Percentiles rank a stretch among this genome's conserved stretches.
These are phyloP conservation scores for Thecocarcelia acutangulata DNA, from an alignment of 2,888 invertebrate genomes.

Conservation along the genomic window DNA sequence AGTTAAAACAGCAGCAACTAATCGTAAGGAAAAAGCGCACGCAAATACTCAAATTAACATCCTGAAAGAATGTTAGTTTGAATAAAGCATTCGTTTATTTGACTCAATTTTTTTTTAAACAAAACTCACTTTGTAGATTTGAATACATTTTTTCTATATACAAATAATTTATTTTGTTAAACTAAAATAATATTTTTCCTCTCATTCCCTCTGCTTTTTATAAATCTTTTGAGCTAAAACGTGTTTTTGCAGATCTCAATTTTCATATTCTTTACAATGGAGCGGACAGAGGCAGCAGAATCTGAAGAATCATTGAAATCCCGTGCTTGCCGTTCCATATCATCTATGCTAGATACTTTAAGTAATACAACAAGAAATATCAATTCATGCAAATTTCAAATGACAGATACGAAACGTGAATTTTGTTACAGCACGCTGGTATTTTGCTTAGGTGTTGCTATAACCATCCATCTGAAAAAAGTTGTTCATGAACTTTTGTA, in stretches of 20 bases:
- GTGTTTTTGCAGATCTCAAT: constrained; percentile 1
- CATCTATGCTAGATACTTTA: constrained; percentile 29
- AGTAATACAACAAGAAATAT: constrained; percentile 12
- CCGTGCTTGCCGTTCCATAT: not conserved
- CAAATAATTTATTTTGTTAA: too few species aligned
- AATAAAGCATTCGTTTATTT: too few species aligned
- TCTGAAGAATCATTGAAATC: not conserved
- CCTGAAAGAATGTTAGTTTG: too few species aligned
- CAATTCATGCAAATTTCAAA: constrained; percentile 35
- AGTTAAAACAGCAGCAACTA: too few species aligned
- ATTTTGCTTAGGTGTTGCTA: constrained; percentile 45
- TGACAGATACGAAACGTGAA: constrained; percentile 58
- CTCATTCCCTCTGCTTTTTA: too few species aligned
- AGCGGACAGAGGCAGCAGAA: not conserved
- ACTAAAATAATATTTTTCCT: too few species aligned
- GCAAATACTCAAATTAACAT: too few species aligned
- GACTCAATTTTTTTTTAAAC: too few species aligned
- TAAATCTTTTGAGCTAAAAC: too few species aligned
- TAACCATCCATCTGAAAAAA: constrained; percentile 32
- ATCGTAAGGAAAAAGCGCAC: too few species aligned
- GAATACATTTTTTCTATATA: too few species aligned
- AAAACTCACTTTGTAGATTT: too few species aligned
- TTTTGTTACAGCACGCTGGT: constrained; percentile 46
- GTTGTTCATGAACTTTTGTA: constrained; percentile 44
- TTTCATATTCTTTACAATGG: constrained; percentile 10